Percentiles rank a stretch among this genome's conserved stretches.
Conservation (phyloP, 2,113 vertebrate genomes). For the Lasiurus cinereus region DNA sequence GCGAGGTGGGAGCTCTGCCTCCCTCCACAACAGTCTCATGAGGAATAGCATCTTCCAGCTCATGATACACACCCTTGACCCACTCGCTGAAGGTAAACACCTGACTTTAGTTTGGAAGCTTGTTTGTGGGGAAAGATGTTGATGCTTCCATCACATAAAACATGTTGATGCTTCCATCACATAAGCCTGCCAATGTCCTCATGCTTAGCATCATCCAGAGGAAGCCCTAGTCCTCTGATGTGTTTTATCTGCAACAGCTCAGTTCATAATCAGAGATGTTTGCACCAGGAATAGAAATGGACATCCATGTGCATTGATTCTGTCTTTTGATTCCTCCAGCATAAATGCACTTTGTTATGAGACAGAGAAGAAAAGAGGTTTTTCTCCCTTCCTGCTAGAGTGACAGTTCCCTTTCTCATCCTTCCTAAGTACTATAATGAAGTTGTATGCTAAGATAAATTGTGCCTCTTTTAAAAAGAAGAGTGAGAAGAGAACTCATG, state of each 20-base stretch:
- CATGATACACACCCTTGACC: constrained; percentile 98
- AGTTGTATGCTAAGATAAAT: constrained; percentile 8
- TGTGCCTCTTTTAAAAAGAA: not conserved
- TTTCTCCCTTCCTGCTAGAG: not conserved
- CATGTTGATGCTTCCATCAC: not conserved
- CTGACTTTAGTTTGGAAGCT: not conserved
- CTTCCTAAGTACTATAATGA: constrained; percentile 9
- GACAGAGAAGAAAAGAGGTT: constrained; percentile 34
- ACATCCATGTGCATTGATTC: not conserved
- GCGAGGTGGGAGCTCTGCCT: constrained; percentile 96
- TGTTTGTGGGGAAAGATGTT: not conserved
- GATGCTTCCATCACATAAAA: not conserved
- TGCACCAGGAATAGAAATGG: not conserved
- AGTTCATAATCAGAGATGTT: not conserved
- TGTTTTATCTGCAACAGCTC: not conserved
- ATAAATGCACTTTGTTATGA: constrained; percentile 36
- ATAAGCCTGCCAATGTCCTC: not conserved
- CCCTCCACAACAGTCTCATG: constrained; percentile 98
- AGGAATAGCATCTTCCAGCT: constrained; percentile 99
- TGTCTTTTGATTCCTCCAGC: not conserved
- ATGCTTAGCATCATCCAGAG: constrained; percentile 35
- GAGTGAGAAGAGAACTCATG: not conserved
- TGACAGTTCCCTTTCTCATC: not conserved
- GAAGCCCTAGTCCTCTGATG: not conserved
- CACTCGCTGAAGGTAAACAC: constrained; percentile 92